Evolutionary conservation across 2,797 vertebrate species (phyloP).

Genomic region (Circus cinereus): DNA sequence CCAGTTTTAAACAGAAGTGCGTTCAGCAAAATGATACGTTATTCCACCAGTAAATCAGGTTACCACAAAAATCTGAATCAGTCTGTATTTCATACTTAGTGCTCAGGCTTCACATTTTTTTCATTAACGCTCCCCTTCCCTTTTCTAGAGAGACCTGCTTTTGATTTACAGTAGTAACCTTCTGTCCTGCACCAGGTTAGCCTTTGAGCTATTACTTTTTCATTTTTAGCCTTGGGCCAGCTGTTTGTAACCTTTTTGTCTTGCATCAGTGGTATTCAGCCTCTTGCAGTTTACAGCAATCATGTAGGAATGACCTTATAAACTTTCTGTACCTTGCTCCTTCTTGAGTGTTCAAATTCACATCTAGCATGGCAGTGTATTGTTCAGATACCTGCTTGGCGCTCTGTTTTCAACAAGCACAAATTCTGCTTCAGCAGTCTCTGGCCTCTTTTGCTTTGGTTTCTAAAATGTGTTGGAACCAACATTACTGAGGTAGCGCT

Average conservation of each 20-base stretch:
- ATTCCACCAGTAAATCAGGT: background rate
- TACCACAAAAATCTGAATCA: background rate
- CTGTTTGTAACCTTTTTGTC: slow-evolving; percentile 55
- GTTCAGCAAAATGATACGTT: background rate
- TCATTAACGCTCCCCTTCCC: slow-evolving; percentile 6
- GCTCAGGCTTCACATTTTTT: background rate
- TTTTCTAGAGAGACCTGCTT: slow-evolving; percentile 14
- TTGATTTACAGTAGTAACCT: slow-evolving; percentile 55
- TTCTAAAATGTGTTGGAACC: background rate
- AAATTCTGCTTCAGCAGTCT: background rate
- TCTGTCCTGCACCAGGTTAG: background rate
- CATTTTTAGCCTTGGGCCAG: slow-evolving; percentile 38
- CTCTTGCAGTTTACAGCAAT: slow-evolving; percentile 56
- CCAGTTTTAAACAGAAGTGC: background rate
- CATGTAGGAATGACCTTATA: slow-evolving; percentile 37
- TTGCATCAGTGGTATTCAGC: slow-evolving; percentile 47
- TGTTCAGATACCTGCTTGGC: background rate
- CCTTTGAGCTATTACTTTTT: slow-evolving; percentile 55
- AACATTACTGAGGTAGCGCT: background rate
- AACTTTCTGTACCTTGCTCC: slow-evolving; percentile 17
- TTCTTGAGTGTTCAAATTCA: background rate
- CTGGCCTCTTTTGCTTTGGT: background rate
- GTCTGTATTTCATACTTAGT: background rate
- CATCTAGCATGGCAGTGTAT: background rate
- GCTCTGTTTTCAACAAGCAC: background rate